A percentile compares a stretch with the other conserved stretches of the same genome.
phyloP scores from a whole-genome alignment of 2,888 invertebrate genomes.

The Zootermopsis nevadensis region DNA sequence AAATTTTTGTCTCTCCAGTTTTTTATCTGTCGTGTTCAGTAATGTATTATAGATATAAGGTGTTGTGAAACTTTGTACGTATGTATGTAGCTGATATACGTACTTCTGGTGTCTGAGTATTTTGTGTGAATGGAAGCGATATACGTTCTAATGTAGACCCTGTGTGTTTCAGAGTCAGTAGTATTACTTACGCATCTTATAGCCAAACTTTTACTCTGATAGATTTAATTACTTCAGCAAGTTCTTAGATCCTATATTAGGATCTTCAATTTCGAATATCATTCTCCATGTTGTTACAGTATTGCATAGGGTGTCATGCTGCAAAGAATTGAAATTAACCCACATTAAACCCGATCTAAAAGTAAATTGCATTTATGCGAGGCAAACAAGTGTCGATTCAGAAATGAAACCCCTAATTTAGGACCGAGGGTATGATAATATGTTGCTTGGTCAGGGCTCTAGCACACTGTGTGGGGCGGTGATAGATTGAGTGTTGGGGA shows the following conservation, averaged over 20 bases:
- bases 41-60: constrained; percentile 39
- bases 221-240: neutral
- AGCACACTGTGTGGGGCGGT: too few species aligned
- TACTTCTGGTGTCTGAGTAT: neutral
- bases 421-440: too few species aligned
- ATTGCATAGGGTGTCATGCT: neutral
- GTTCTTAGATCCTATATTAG: constrained; percentile 33
- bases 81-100: constrained; percentile 19
- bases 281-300: neutral
- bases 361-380: too few species aligned
- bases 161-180: neutral
- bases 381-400: too few species aligned
- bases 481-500: too few species aligned
- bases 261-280: constrained; percentile 3
- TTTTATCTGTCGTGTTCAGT: constrained; percentile 38
- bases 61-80: constrained; percentile 32
- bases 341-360: neutral
- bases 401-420: too few species aligned
- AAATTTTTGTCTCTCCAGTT: constrained; percentile 34
- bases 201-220: neutral
- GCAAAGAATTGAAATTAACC: neutral
- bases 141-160: neutral
- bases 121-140: neutral
- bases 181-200: neutral
- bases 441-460: too few species aligned